A percentile compares a stretch with the other conserved stretches of the same genome.
Evolutionary conservation across 2,113 vertebrate genomes (phyloP).

Genomic region (Pelobates fuscus): DNA sequence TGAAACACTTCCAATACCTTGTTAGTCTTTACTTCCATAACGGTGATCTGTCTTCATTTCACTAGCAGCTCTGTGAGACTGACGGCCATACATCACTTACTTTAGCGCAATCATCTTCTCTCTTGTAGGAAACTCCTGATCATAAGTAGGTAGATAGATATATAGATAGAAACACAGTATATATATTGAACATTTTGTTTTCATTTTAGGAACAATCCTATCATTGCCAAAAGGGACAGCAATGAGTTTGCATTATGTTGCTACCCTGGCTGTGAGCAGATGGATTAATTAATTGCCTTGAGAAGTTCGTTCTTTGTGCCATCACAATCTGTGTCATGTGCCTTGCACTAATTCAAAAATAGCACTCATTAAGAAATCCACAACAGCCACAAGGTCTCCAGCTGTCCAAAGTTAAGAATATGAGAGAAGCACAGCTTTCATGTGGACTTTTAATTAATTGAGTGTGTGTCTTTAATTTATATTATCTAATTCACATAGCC

Average conservation of each 20-base stretch:
- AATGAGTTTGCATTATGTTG: too few species aligned
- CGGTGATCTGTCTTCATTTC: conserved; percentile 8
- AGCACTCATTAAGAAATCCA: neutral
- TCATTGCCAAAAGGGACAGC: neutral
- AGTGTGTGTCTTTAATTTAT: too few species aligned
- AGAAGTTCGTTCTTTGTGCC: neutral
- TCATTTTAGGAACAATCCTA: neutral
- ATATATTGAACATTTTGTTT: neutral
- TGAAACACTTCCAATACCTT: neutral
- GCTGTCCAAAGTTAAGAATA: too few species aligned
- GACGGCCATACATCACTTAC: conserved; percentile 19
- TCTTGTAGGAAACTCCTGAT: neutral
- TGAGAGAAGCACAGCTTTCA: too few species aligned
- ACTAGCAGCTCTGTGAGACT: conserved; percentile 6
- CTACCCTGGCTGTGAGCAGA: neutral
- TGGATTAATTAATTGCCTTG: neutral
- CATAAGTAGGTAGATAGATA: too few species aligned
- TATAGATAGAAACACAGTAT: too few species aligned
- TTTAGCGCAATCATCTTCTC: conserved; percentile 2
- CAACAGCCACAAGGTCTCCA: neutral
- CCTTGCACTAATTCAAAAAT: conserved; percentile 11
- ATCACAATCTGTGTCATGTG: neutral
- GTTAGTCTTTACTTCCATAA: neutral
- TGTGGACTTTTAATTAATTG: too few species aligned
- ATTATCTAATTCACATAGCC: too few species aligned